Evolutionary conservation across 2,888 invertebrate genomes (phyloP), one percentile per base, ranked within the genome.

Genomic region (Hemistola chrysoprasaria): DNA sequence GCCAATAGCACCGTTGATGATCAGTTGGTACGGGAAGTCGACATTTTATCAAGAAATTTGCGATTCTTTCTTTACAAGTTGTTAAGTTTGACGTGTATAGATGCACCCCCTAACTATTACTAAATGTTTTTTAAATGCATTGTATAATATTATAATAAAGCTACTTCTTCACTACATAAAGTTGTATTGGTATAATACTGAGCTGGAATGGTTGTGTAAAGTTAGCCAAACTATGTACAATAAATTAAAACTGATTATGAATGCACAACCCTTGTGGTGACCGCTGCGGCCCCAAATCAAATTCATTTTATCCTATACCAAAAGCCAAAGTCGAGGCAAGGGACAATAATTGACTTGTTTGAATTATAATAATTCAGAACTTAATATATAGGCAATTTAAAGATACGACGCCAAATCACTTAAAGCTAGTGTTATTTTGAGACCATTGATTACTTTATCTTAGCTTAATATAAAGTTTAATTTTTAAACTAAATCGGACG

Each of bases 181-280:
- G 58, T 44, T 56, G 37, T 45, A 56, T 59, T 62, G 56, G 53
- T 53, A 59, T 59, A 59, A 61, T 53, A 62, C 48, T 60, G 60
- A 59, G 54, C 53, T 62, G 50, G 52, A 65, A 65, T 56, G 53
- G 47, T 46, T 38, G 31, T 40, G 36, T 52, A 37, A 53, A 57
- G 52, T 50, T 52, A 52, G 46, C 49, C 37, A 66, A 69, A 69
- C 42, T 71, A 74, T 69, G 20, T 43, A 43, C 37, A 68, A 53
- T 59, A 47, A 54, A 60, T 59, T 45, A 60, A 59, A 50, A 68
- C 54, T 52, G 57, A 60, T 50, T 51, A 53, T 48, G 39, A n/a
- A 56, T 57, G 59, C 73, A 78, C 74, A 76, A 74, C 71, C 73
- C 62, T 56, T 55, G 55, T 61, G 56, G 40, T 41, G 38, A 50